These are phyloP conservation scores for Fistularia commersonii DNA, from an alignment of 2,797 vertebrate species.

Conservation along the genomic window DNA sequence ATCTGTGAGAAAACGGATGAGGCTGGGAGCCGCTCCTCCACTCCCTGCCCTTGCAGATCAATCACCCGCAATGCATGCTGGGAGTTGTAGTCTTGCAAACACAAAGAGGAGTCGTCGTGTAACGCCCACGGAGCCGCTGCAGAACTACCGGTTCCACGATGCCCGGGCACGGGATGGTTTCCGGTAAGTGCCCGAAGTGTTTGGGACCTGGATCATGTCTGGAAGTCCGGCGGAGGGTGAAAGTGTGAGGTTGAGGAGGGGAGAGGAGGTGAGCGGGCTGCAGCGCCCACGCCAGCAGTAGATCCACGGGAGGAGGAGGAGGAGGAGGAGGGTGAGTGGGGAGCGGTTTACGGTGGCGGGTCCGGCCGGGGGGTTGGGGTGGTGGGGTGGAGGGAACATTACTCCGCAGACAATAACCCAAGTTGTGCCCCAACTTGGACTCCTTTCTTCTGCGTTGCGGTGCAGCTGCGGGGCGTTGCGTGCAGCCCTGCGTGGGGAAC, in stretches of 20 bases:
- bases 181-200: conserved; percentile 72
- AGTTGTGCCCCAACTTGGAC: conserved; percentile 55
- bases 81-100: conserved; percentile 64
- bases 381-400: conserved; percentile 12
- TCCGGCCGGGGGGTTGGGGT: too few relatives aligned
- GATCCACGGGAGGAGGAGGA: conserved; percentile 34
- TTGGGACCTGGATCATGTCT: conserved; percentile 54
- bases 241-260: conserved; percentile 34
- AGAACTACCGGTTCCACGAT: conserved; percentile 76
- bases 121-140: conserved; percentile 17
- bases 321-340: conserved; percentile 39
- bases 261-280: conserved; percentile 55
- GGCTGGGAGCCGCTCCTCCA: conserved; percentile 29
- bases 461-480: not conserved
- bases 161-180: conserved; percentile 52
- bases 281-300: conserved; percentile 41
- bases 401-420: conserved; percentile 48
- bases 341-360: conserved; percentile 30
- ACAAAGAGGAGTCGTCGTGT: conserved; percentile 24
- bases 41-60: conserved; percentile 12
- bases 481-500: not conserved
- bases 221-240: conserved; percentile 45
- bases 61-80: conserved; percentile 55
- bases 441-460: not conserved
- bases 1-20: not conserved